Evolutionary conservation across 2,888 invertebrate species (phyloP).

Genomic region (Leucoma salicis): DNA sequence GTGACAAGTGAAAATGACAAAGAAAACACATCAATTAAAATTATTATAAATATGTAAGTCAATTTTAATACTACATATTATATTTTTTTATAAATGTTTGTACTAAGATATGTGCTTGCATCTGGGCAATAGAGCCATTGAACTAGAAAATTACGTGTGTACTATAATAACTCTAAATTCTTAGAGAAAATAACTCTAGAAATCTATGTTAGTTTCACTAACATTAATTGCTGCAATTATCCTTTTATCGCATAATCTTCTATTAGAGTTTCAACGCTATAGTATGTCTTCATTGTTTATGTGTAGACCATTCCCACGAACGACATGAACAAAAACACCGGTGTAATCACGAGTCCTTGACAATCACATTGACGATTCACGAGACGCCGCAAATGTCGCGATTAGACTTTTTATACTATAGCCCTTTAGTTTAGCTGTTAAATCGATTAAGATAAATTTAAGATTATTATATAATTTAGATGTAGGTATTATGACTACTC

Average conservation of each 20-base stretch:
- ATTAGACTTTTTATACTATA: conserved; percentile 25
- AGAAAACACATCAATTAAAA: too few species aligned
- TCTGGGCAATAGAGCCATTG: too few species aligned
- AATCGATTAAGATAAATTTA: background rate
- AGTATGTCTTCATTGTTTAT: conserved; percentile 36
- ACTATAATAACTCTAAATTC: too few species aligned
- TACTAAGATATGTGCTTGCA: too few species aligned
- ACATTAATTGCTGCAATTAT: conserved; percentile 22
- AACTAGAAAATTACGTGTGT: too few species aligned
- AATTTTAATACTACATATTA: too few species aligned
- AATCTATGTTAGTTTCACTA: conserved; percentile 1
- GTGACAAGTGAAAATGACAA: too few species aligned
- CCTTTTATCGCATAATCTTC: conserved; percentile 28
- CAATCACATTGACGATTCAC: conserved; percentile 45
- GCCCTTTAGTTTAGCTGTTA: conserved; percentile 32
- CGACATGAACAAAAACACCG: conserved; percentile 39
- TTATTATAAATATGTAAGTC: too few species aligned
- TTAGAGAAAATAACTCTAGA: conserved; percentile 14
- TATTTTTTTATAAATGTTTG: too few species aligned
- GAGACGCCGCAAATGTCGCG: conserved; percentile 26
- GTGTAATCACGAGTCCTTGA: conserved; percentile 44
- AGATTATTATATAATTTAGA: too few species aligned
- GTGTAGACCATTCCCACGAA: conserved; percentile 38
- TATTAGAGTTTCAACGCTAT: conserved; percentile 25
- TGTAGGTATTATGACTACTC: too few species aligned